These are phyloP conservation scores for Peromyscus polionotus DNA, from an alignment of 2,113 vertebrate species.

Conservation along the genomic window DNA sequence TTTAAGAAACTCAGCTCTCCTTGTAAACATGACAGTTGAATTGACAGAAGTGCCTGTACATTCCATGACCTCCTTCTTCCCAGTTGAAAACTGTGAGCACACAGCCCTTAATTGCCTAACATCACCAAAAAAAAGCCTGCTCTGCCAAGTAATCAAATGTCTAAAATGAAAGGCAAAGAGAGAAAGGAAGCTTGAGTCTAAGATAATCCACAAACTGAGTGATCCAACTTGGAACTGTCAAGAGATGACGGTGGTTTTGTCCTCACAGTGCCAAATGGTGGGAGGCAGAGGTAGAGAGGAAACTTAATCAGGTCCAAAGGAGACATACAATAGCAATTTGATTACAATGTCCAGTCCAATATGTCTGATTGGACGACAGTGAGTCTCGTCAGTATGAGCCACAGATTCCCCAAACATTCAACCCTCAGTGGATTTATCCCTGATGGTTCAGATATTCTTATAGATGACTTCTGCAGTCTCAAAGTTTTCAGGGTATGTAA, in stretches of 20 bases:
- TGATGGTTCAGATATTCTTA: constrained; percentile 31
- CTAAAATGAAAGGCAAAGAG: constrained; percentile 30
- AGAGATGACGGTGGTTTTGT: constrained; percentile 44
- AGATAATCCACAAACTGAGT: constrained; percentile 63
- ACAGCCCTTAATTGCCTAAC: constrained; percentile 47
- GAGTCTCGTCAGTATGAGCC: constrained; percentile 36
- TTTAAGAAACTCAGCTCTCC: background rate
- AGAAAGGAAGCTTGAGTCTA: constrained; percentile 51
- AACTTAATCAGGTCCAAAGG: constrained; percentile 37
- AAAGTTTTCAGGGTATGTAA: constrained; percentile 32
- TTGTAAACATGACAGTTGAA: constrained; percentile 33
- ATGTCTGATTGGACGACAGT: constrained; percentile 25
- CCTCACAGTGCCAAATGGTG: constrained; percentile 10
- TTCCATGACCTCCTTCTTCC: background rate
- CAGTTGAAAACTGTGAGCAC: constrained; percentile 8
- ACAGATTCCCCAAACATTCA: constrained; percentile 36
- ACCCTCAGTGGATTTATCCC: background rate
- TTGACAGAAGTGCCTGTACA: constrained; percentile 5
- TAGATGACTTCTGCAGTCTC: constrained; percentile 38
- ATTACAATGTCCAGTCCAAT: constrained; percentile 56
- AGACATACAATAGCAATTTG: constrained; percentile 47
- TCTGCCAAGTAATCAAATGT: constrained; percentile 25
- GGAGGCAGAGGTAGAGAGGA: background rate
- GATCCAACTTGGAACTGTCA: constrained; percentile 44
- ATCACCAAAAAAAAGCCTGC: background rate